Conservation (phyloP, 2,888 invertebrate species). For the Drosophila acutilabella region DNA sequence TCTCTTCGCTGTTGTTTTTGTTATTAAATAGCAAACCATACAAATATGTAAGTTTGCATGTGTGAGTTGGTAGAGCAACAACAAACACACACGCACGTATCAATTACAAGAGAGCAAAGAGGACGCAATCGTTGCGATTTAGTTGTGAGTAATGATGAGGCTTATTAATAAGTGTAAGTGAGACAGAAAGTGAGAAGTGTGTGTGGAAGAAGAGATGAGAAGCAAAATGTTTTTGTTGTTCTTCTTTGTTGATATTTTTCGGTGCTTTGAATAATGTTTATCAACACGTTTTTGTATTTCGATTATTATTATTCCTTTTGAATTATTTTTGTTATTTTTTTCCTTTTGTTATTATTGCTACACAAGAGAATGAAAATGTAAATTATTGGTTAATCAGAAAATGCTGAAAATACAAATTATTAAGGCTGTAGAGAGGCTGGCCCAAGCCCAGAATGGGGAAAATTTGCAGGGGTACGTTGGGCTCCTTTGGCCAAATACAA, state of each 20-base stretch:
- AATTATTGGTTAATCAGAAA: conserved; percentile 34
- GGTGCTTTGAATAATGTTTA: conserved; percentile 28
- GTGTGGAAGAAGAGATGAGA: conserved; percentile 6
- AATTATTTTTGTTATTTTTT: conserved; percentile 21
- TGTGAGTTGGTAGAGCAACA: conserved; percentile 21
- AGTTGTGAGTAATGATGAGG: conserved; percentile 42
- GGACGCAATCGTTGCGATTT: conserved; percentile 75
- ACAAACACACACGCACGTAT: conserved; percentile 48
- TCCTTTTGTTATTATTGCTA: conserved; percentile 36
- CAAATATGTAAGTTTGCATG: conserved; percentile 23
- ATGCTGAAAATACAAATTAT: conserved; percentile 51
- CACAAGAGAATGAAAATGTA: conserved; percentile 54
- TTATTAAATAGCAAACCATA: conserved; percentile 18
- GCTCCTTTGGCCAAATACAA: conserved; percentile 16
- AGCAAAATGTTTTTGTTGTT: conserved; percentile 23
- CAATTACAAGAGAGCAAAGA: conserved; percentile 30
- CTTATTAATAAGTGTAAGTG: conserved; percentile 5
- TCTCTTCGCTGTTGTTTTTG: conserved; percentile 2
- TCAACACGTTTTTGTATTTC: conserved; percentile 37
- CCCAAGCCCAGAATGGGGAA: neutral
- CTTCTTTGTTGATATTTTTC: conserved; percentile 18
- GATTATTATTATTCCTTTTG: neutral
- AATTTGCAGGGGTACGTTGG: neutral
- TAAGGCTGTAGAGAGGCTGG: neutral
- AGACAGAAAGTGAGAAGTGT: conserved; percentile 13